These are phyloP conservation scores for Acromyrmex echinatior DNA, from an alignment of 1,140 invertebrate genomes.

Conservation along the genomic window DNA sequence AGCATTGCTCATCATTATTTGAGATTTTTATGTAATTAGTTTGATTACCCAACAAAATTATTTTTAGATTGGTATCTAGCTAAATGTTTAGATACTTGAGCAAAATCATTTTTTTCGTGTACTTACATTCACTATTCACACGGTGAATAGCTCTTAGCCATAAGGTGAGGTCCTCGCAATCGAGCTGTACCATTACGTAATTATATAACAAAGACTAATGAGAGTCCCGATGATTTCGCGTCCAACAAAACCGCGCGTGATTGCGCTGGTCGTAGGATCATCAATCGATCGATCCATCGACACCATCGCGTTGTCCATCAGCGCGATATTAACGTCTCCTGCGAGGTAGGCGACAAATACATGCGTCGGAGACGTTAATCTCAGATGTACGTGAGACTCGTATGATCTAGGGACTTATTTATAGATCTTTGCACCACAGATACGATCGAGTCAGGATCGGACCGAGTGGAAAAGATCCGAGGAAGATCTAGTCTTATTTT, in stretches of 20 bases:
- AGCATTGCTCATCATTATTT: too few species aligned
- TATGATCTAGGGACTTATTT: slow-evolving; percentile 56
- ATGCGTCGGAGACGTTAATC: slow-evolving; percentile 23
- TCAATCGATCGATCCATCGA: slow-evolving; percentile 68
- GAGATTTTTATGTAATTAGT: too few species aligned
- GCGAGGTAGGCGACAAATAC: slow-evolving; percentile 49
- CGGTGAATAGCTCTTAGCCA: slow-evolving; percentile 17
- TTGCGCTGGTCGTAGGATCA: slow-evolving; percentile 51
- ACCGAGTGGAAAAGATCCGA: background rate
- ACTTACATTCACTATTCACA: slow-evolving; percentile 41
- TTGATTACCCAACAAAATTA: too few species aligned
- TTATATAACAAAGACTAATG: slow-evolving; percentile 66
- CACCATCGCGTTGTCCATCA: slow-evolving; percentile 44
- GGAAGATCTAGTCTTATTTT: background rate
- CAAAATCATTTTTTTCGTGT: too few species aligned
- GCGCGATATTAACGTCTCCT: slow-evolving; percentile 45
- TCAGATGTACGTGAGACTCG: background rate
- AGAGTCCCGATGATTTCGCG: slow-evolving; percentile 61
- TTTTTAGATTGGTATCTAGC: too few species aligned
- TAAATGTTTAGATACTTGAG: too few species aligned
- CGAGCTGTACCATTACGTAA: slow-evolving; percentile 52
- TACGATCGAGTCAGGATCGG: slow-evolving; percentile 40
- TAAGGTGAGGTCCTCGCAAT: slow-evolving; percentile 48
- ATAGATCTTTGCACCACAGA: slow-evolving; percentile 39
- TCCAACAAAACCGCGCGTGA: slow-evolving; percentile 64